A percentile compares a stretch with the other conserved stretches of the same genome.
These are phyloP conservation scores for Anser cygnoides DNA, from an alignment of 2,113 vertebrate species.

Conservation along the genomic window DNA sequence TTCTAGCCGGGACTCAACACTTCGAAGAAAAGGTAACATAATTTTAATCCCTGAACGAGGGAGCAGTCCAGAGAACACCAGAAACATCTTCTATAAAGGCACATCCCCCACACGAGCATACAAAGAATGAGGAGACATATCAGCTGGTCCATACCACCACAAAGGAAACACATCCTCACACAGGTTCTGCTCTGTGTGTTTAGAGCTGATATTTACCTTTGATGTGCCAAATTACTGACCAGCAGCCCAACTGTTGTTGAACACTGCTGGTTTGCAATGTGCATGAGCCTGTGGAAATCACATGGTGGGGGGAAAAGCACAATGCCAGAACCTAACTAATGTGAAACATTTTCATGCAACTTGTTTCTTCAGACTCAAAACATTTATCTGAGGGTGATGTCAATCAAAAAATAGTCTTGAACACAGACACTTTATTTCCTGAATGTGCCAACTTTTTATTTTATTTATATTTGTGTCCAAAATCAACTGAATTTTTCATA, in stretches of 20 bases:
- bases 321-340: conserved; percentile 73
- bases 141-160: not conserved
- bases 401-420: conserved; percentile 51
- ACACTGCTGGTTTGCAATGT: conserved; percentile 36
- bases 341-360: conserved; percentile 58
- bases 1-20: conserved; percentile 92
- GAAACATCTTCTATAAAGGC: conserved; percentile 98
- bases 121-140: conserved; percentile 82
- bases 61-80: conserved; percentile 92
- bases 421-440: conserved; percentile 72
- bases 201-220: conserved; percentile 41
- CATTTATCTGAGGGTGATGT: conserved; percentile 46
- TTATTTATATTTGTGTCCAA: conserved; percentile 67
- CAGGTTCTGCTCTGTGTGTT: conserved; percentile 63
- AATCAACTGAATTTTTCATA: conserved; percentile 59
- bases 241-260: conserved; percentile 42
- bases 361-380: conserved; percentile 62
- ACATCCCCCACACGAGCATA: conserved; percentile 89
- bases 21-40: conserved; percentile 91
- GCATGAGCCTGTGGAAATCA: conserved; percentile 65
- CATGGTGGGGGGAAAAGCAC: conserved; percentile 76
- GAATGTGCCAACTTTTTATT: conserved; percentile 81
- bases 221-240: conserved; percentile 58
- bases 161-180: conserved; percentile 35
- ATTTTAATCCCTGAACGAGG: conserved; percentile 95